Evolutionary conservation across 2,113 vertebrate genomes (phyloP), one percentile per base, ranked within the genome.

Genomic region (Epinephelus moara): DNA sequence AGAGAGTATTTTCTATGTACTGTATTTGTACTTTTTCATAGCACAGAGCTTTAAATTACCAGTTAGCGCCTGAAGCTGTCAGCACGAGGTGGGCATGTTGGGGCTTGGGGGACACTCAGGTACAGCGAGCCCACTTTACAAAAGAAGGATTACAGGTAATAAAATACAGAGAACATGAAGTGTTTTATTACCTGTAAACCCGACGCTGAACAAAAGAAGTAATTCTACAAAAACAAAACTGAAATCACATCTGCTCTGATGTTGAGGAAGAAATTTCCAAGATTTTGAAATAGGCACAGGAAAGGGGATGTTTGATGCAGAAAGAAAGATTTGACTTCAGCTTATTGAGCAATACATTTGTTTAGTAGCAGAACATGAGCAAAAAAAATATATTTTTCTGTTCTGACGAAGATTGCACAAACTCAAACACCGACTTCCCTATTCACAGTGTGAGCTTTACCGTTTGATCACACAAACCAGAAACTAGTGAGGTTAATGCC

Each of bases 51-150:
- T 10, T 77, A 77, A 67, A 78, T 78, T 18, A 50, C 56, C 27
- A 57, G 12, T 30, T 52, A 57, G 2, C 33, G 12, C 50, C 33
- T 75, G 25, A 73, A 45, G 56, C n/a, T 47, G 23, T 59, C 55
- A 40, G 17, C 14, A 75, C 50, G 71, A 25, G 13, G 33, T 47
- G 69, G 74, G 33, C 88, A 90, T 73, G 88, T 81, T 81, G 9
- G 15, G 64, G 33, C 90, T 74, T 80, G 59, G 72, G 33, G 70
- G 47, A 69, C n/a, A 23, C 37, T 47, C 6, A 25, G 7, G 18
- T 56, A 37, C 33, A 71, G 33, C 23, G 52, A 70, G 4, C 27
- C 71, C 17, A 77, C 60, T 66, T 17, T 13, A 67, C 73, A 87
- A 81, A 78, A 68, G 49, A 68, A 14, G 71, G 42, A 82, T 87